These are phyloP conservation scores for Chlorodrepanis virens DNA, from an alignment of 2,113 vertebrate species.

Conservation along the genomic window DNA sequence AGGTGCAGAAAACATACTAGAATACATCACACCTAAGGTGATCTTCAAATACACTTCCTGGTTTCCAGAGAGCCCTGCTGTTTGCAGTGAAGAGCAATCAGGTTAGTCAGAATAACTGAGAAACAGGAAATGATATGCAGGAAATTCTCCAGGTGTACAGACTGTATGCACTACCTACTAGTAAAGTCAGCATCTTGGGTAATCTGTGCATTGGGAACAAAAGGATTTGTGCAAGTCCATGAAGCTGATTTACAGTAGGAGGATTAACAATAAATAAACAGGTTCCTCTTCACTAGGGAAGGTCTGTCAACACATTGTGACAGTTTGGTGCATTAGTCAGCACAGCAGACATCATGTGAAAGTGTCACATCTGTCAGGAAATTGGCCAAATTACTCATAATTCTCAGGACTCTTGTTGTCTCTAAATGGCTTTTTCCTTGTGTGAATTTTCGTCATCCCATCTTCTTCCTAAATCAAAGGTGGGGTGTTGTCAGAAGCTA, in stretches of 20 bases:
- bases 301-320: constrained; percentile 7
- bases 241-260: not conserved
- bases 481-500: not conserved
- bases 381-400: not conserved
- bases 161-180: rapidly evolving
- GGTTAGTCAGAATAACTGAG: not conserved
- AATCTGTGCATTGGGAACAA: not conserved
- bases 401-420: not conserved
- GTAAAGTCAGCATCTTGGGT: not conserved
- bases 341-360: not conserved
- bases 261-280: not conserved
- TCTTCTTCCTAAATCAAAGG: not conserved
- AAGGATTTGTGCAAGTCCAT: not conserved
- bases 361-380: not conserved
- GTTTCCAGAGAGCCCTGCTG: not conserved
- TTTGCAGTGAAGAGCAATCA: not conserved
- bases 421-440: not conserved
- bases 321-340: not conserved
- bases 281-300: not conserved
- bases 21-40: not conserved
- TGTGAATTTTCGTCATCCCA: not conserved
- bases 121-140: not conserved
- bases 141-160: not conserved
- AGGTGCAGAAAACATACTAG: not conserved
- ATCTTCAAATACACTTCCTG: not conserved